Percentiles rank a stretch among this genome's conserved stretches.
These are phyloP conservation scores for Syngnathus acus DNA, from an alignment of 2,797 vertebrate genomes.

Conservation along the genomic window DNA sequence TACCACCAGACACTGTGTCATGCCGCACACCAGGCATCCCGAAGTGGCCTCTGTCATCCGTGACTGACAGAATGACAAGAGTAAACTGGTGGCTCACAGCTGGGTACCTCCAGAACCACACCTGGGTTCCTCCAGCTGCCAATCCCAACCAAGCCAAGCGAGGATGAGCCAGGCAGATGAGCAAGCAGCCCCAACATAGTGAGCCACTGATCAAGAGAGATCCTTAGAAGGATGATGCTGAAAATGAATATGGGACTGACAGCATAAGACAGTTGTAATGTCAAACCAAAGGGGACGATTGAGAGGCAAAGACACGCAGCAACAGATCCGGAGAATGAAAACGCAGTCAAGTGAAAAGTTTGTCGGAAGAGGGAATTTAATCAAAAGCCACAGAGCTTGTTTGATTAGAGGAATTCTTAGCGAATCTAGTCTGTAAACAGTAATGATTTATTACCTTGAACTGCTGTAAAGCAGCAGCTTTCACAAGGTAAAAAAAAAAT, in stretches of 20 bases:
- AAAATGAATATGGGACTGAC: constrained; percentile 27
- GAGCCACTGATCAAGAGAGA: constrained; percentile 18
- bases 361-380: constrained; percentile 21
- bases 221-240: constrained; percentile 12
- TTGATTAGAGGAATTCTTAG: constrained; percentile 31
- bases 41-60: constrained; percentile 56
- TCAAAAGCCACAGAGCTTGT: constrained; percentile 22
- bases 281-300: constrained; percentile 17
- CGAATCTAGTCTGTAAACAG: constrained; percentile 28
- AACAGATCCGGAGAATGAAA: constrained; percentile 19
- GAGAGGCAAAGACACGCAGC: constrained; percentile 1
- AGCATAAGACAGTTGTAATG: constrained; percentile 22
- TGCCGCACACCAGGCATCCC: constrained; percentile 34
- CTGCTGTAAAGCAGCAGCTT: background rate
- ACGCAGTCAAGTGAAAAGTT: constrained; percentile 23
- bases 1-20: constrained; percentile 37
- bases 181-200: constrained; percentile 14
- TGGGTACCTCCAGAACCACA: constrained; percentile 62
- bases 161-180: constrained; percentile 13
- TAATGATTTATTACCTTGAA: constrained; percentile 13
- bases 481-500: constrained; percentile 12
- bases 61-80: constrained; percentile 61
- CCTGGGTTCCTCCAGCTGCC: constrained; percentile 60
- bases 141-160: constrained; percentile 20
- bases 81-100: constrained; percentile 65